phyloP scores from a whole-genome alignment of 2,888 invertebrate genomes.

The Cantharis lateralis region DNA sequence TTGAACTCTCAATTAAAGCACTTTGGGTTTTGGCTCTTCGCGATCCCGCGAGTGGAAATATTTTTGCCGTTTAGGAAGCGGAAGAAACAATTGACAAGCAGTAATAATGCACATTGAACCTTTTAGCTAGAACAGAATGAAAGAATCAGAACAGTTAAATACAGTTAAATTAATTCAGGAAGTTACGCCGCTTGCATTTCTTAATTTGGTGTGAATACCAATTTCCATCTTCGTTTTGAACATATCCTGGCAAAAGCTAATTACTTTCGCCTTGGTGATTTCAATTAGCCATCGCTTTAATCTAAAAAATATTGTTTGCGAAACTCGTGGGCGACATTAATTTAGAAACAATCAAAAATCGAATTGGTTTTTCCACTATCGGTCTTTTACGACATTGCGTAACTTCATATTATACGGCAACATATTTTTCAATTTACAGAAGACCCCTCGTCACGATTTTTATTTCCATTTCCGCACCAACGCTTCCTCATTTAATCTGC shows the following conservation, averaged over 20 bases:
- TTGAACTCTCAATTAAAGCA: background rate
- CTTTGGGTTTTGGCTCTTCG: background rate
- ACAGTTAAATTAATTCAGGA: background rate
- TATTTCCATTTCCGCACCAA: constrained; percentile 11
- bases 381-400: background rate
- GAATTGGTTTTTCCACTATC: background rate
- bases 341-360: background rate
- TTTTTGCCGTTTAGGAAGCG: background rate
- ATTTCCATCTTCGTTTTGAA: background rate
- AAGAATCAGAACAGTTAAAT: background rate
- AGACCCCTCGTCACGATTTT: background rate
- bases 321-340: background rate
- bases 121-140: background rate
- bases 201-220: background rate
- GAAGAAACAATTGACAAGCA: background rate
- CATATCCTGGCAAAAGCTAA: background rate
- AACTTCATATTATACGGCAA: background rate
- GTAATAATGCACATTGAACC: background rate
- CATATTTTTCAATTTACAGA: background rate
- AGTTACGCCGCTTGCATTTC: background rate
- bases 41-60: background rate
- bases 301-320: background rate
- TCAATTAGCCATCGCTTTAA: background rate
- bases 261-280: background rate
- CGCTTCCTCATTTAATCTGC: constrained; percentile 17